A percentile compares a stretch with the other conserved stretches of the same genome.
Conservation (phyloP, 2,888 invertebrate genomes). For the Dicyrtoma fusca region DNA sequence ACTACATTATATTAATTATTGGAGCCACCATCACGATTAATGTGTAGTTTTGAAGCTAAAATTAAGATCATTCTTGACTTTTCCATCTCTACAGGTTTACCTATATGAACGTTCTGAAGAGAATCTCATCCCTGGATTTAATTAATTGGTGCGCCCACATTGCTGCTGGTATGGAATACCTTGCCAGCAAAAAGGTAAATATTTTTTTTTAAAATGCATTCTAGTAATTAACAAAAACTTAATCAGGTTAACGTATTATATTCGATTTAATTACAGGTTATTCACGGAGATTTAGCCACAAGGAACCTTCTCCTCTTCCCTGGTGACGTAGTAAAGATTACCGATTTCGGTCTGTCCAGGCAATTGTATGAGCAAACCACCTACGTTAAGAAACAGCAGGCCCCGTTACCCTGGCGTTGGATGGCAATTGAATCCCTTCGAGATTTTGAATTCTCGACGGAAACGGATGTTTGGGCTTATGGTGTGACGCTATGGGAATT, state of each 20-base stretch:
- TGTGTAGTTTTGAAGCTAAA: too few species aligned
- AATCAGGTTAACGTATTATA: too few species aligned
- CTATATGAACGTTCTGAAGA: background rate
- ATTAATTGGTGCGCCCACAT: conserved; percentile 2
- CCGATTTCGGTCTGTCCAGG: conserved; percentile 2
- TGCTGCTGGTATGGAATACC: conserved; percentile 9
- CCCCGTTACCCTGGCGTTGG: conserved; percentile 6
- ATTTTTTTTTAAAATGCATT: background rate
- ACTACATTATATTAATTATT: too few species aligned
- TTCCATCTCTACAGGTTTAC: background rate
- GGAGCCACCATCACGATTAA: too few species aligned
- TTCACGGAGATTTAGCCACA: conserved; percentile 8
- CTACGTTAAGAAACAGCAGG: conserved; percentile 1
- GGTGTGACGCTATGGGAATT: background rate
- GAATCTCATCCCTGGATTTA: background rate
- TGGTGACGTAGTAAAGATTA: background rate
- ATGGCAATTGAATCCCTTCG: conserved; percentile 2
- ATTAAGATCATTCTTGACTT: too few species aligned
- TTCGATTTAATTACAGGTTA: background rate
- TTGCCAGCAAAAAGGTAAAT: background rate
- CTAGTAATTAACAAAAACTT: background rate
- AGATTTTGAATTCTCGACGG: background rate
- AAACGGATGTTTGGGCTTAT: conserved; percentile 2
- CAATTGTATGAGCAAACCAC: background rate
- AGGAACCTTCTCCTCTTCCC: background rate